A percentile compares a stretch with the other conserved stretches of the same genome.
Conservation (phyloP, 2,113 vertebrate genomes). For the Clarias gariepinus region DNA sequence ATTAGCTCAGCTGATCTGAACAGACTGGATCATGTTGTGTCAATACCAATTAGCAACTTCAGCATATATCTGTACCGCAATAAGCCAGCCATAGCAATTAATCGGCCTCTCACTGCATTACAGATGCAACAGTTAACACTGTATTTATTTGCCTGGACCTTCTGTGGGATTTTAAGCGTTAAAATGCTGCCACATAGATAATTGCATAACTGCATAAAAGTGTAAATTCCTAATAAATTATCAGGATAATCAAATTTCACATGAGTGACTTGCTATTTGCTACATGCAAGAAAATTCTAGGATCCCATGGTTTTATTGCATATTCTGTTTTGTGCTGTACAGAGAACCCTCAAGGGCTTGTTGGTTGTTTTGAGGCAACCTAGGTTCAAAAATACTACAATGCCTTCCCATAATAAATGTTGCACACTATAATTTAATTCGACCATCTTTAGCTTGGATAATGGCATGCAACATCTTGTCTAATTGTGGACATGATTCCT, state of each 20-base stretch:
- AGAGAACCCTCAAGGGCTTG: background rate
- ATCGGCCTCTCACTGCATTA: conserved; percentile 29
- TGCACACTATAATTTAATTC: too few relatives aligned
- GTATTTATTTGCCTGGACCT: background rate
- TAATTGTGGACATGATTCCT: too few relatives aligned
- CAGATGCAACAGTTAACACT: conserved; percentile 9
- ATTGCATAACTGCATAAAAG: too few relatives aligned
- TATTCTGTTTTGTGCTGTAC: background rate
- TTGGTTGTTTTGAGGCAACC: background rate
- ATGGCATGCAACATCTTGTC: too few relatives aligned
- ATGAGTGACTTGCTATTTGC: background rate
- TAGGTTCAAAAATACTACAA: background rate
- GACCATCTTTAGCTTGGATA: too few relatives aligned
- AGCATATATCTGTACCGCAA: conserved; percentile 39
- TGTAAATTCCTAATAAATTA: background rate
- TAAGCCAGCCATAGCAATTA: conserved; percentile 43
- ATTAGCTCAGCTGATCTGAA: conserved; percentile 61
- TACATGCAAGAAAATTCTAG: background rate
- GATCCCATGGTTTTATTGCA: too few relatives aligned
- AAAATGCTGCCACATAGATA: too few relatives aligned
- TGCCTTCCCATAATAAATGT: too few relatives aligned
- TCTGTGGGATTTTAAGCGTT: background rate
- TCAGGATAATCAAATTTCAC: background rate
- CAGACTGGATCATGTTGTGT: conserved; percentile 49
- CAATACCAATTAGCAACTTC: conserved; percentile 64